phyloP scores from a whole-genome alignment of 2,888 invertebrate species.

The Melinopterus prodromus region DNA sequence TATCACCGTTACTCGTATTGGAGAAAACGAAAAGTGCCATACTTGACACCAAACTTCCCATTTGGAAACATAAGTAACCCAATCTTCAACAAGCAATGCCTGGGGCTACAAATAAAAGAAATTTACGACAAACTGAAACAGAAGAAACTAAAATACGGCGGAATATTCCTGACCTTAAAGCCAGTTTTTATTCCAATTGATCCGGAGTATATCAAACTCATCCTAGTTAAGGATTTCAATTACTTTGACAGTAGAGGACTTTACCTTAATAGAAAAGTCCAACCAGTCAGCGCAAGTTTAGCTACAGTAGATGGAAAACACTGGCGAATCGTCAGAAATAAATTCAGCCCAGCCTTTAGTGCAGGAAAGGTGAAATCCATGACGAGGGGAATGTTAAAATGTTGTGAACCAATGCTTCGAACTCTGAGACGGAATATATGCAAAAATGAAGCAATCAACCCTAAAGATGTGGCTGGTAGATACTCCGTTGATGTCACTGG shows the following conservation, averaged over 20 bases:
- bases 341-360: constrained; percentile 56
- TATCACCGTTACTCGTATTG: constrained; percentile 36
- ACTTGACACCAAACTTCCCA: constrained; percentile 25
- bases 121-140: constrained; percentile 21
- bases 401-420: neutral
- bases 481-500: neutral
- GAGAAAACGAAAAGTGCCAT: constrained; percentile 29
- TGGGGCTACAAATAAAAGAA: constrained; percentile 8
- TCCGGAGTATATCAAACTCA: constrained; percentile 23
- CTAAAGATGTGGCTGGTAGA: neutral
- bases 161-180: constrained; percentile 16
- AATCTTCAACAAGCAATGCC: constrained; percentile 17
- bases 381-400: constrained; percentile 56
- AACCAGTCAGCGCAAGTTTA: constrained; percentile 27
- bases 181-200: constrained; percentile 32
- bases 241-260: constrained; percentile 27
- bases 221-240: constrained; percentile 30
- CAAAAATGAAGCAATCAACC: neutral
- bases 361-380: constrained; percentile 69
- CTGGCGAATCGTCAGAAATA: constrained; percentile 26
- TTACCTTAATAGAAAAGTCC: constrained; percentile 28
- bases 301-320: constrained; percentile 21
- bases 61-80: constrained; percentile 32
- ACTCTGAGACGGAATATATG: neutral
- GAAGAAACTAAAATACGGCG: constrained; percentile 30